A percentile compares a stretch with the other conserved stretches of the same genome.
phyloP scores from a whole-genome alignment of 2,888 invertebrate species.

The Eulithis prunata region DNA sequence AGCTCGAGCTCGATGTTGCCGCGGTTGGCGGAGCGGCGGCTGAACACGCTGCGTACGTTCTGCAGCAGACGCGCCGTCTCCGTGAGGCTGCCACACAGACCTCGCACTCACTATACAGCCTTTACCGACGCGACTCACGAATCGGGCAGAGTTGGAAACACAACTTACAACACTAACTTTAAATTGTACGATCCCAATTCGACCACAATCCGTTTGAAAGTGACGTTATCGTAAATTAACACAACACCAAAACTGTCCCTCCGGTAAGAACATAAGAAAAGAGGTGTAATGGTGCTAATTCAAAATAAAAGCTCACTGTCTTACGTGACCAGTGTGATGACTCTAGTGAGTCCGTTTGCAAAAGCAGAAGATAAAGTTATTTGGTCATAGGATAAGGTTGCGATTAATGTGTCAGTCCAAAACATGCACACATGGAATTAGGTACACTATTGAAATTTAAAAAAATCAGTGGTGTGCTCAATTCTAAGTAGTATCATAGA shows the following conservation, averaged over 20 bases:
- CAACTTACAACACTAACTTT: background rate
- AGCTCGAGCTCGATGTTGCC: constrained; percentile 95
- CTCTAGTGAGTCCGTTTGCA: constrained; percentile 15
- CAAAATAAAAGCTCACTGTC: constrained; percentile 22
- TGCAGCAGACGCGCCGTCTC: constrained; percentile 98
- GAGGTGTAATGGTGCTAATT: constrained; percentile 38
- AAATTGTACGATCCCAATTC: background rate
- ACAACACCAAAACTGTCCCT: constrained; percentile 25
- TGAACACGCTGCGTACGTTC: constrained; percentile 97
- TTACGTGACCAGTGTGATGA: constrained; percentile 12
- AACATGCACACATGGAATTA: constrained; percentile 23
- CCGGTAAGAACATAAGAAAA: constrained; percentile 26
- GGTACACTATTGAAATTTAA: background rate
- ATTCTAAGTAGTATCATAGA: constrained; percentile 25
- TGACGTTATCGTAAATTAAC: constrained; percentile 19
- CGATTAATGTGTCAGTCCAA: constrained; percentile 9
- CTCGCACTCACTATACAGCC: constrained; percentile 63
- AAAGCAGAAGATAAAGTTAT: constrained; percentile 15
- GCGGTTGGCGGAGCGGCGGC: constrained; percentile 90
- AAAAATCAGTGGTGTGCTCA: constrained; percentile 7
- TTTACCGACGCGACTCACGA: constrained; percentile 50
- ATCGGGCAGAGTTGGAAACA: constrained; percentile 27
- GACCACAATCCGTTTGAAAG: constrained; percentile 22
- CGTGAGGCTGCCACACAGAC: constrained; percentile 91
- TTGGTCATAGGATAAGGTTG: background rate